Conservation (phyloP, 2,797 vertebrate genomes). For the Hypotaenidia okinawae region DNA sequence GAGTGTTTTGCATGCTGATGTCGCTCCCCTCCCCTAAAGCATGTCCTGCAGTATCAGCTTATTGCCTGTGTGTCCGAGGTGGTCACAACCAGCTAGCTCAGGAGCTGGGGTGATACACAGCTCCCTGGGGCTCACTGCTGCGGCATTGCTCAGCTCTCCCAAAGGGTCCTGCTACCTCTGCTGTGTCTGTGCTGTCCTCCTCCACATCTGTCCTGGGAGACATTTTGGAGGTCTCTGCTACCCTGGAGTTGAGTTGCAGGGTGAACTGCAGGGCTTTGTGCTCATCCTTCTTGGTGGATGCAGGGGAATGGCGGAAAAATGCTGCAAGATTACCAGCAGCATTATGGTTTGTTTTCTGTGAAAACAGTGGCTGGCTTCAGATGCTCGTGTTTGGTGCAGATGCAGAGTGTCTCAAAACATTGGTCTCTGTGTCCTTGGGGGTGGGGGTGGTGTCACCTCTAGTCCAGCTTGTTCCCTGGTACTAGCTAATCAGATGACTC, state of each 20-base stretch:
- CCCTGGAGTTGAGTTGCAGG: background rate
- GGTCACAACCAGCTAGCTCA: accelerated
- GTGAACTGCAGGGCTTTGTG: background rate
- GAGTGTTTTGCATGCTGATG: background rate
- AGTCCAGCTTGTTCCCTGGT: background rate
- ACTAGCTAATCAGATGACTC: slow-evolving; percentile 16
- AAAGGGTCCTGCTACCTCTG: background rate
- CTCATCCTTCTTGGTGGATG: background rate
- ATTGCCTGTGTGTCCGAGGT: accelerated
- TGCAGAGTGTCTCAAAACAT: background rate
- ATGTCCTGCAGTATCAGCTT: background rate
- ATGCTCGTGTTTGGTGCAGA: background rate
- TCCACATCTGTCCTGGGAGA: background rate
- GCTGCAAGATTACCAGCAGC: background rate
- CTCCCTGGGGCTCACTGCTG: background rate
- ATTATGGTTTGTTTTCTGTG: background rate
- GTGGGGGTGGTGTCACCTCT: background rate
- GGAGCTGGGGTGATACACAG: background rate
- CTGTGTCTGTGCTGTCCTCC: background rate
- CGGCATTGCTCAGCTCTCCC: background rate
- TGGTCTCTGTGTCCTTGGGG: background rate
- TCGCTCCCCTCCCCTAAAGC: background rate
- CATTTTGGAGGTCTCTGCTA: background rate
- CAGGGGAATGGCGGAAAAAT: background rate
- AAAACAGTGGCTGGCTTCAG: background rate